Conservation (phyloP, 2,113 vertebrate genomes). For the Dendrocopos noguchii region DNA sequence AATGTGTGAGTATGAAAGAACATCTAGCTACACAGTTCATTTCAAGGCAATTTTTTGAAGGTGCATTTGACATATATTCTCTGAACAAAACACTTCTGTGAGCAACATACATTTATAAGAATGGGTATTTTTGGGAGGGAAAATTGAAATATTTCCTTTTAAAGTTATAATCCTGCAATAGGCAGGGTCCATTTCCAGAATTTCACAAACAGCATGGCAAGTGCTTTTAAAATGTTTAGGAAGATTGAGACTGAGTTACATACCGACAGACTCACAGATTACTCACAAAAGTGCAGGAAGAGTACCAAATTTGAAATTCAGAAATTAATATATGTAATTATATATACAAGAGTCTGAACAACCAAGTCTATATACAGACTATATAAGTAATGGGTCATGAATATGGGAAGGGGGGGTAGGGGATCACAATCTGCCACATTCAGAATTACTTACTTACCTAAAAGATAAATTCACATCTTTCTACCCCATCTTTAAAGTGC, state of each 20-base stretch:
- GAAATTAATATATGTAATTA: not conserved
- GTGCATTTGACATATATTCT: not conserved
- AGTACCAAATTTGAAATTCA: not conserved
- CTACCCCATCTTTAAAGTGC: not conserved
- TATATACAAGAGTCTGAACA: not conserved
- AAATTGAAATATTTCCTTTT: not conserved
- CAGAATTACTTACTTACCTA: not conserved
- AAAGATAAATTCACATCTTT: not conserved
- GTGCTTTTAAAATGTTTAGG: not conserved
- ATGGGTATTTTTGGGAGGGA: not conserved
- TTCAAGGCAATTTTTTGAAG: not conserved
- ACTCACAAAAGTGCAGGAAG: not conserved
- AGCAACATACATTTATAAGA: not conserved
- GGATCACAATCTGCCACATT: not conserved
- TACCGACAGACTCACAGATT: not conserved
- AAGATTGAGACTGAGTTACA: not conserved
- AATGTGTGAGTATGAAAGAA: not conserved
- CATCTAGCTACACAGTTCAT: not conserved
- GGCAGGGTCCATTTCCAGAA: not conserved
- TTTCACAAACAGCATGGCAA: not conserved
- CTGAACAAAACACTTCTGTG: not conserved
- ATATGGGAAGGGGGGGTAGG: not conserved
- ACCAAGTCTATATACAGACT: not conserved
- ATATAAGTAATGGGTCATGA: not conserved
- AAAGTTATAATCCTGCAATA: not conserved